phyloP scores from a whole-genome alignment of 2,113 vertebrate genomes.

The Camelus bactrianus region DNA sequence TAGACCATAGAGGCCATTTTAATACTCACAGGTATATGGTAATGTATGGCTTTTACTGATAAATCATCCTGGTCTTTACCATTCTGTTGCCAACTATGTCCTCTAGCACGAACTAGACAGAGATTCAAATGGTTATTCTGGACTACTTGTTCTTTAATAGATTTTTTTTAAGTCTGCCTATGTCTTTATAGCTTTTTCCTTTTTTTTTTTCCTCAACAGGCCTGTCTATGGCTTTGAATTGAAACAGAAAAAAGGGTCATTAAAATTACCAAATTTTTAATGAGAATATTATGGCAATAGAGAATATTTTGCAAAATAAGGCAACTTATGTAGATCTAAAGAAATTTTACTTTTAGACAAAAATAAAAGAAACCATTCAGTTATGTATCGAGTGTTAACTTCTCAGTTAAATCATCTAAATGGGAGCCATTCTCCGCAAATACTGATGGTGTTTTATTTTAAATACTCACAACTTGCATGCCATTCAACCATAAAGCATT shows the following conservation, averaged over 20 bases:
- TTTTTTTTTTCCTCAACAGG: neutral
- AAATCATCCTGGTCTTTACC: neutral
- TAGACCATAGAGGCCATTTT: neutral
- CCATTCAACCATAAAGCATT: slow-evolving; percentile 38
- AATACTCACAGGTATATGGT: neutral
- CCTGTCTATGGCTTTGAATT: neutral
- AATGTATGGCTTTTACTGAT: neutral
- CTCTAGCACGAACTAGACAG: neutral
- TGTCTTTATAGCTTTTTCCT: neutral
- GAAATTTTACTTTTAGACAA: neutral
- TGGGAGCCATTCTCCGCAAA: neutral
- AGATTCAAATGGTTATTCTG: neutral
- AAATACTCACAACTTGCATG: slow-evolving; percentile 16
- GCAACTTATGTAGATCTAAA: neutral
- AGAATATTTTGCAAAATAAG: neutral
- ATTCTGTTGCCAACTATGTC: neutral
- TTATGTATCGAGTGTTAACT: slow-evolving; percentile 19
- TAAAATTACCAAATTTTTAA: slow-evolving; percentile 54
- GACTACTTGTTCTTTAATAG: neutral
- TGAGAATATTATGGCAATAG: neutral
- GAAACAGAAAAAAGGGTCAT: neutral
- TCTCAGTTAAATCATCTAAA: slow-evolving; percentile 25
- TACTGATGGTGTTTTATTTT: slow-evolving; percentile 63
- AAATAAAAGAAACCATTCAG: neutral
- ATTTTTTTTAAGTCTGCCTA: neutral